Conservation (phyloP, 2,888 invertebrate genomes). For the Morinoia aosen region DNA sequence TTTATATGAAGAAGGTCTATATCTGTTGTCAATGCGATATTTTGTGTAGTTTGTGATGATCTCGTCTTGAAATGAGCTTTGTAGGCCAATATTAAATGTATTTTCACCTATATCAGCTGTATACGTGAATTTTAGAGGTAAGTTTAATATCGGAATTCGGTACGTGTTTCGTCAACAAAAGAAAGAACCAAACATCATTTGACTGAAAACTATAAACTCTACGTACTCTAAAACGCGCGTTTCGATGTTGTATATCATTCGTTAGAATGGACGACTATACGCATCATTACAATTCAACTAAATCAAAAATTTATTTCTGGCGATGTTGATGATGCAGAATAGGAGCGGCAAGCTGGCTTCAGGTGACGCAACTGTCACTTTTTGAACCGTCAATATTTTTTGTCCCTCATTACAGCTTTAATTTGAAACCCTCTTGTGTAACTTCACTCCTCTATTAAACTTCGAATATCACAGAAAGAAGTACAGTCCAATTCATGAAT, state of each 20-base stretch:
- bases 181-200: not conserved
- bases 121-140: not conserved
- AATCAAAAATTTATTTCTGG: not conserved
- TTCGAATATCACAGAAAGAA: not conserved
- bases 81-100: too few relatives aligned
- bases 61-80: too few relatives aligned
- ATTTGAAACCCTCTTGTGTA: not conserved
- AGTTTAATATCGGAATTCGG: not conserved
- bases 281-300: not conserved
- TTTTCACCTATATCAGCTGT: too few relatives aligned
- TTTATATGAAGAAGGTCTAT: too few relatives aligned
- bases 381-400: not conserved
- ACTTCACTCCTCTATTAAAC: not conserved
- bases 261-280: not conserved
- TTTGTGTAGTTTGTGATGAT: not conserved
- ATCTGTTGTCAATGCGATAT: not conserved
- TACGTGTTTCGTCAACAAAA: not conserved
- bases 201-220: not conserved
- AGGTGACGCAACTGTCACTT: not conserved
- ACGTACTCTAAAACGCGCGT: not conserved
- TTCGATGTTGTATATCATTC: not conserved
- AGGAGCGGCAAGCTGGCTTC: not conserved
- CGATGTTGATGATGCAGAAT: not conserved
- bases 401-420: not conserved
- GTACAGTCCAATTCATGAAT: not conserved